Evolutionary conservation across 2,888 invertebrate genomes (phyloP).

Genomic region (Cenopis cana): DNA sequence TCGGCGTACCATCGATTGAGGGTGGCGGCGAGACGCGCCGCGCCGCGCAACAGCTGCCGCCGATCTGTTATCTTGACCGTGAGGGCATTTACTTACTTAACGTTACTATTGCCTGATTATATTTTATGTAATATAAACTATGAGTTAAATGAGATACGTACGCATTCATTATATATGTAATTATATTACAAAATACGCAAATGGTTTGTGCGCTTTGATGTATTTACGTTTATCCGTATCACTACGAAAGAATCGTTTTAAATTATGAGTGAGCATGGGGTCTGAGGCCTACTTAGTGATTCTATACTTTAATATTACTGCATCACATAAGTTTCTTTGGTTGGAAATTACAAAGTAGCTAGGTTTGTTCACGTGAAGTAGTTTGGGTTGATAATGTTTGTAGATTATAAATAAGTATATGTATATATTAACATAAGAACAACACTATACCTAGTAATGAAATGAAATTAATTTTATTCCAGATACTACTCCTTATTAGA

Average conservation of each 20-base stretch:
- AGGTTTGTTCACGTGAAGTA: conserved; percentile 21
- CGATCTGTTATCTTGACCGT: conserved; percentile 80
- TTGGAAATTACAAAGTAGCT: conserved; percentile 21
- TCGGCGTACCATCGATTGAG: conserved; percentile 66
- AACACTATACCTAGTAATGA: too few species aligned
- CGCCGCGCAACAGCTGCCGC: conserved; percentile 77
- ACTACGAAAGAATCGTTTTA: conserved; percentile 21
- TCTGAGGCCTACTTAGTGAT: conserved; percentile 30
- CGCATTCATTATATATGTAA: conserved; percentile 23
- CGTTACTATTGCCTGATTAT: conserved; percentile 59
- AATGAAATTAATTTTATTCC: too few species aligned
- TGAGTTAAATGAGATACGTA: conserved; percentile 8
- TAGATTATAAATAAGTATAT: not conserved
- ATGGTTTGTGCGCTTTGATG: conserved; percentile 27
- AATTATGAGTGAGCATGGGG: conserved; percentile 20
- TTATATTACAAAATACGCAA: conserved; percentile 34
- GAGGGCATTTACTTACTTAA: conserved; percentile 67
- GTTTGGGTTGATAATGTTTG: conserved; percentile 22
- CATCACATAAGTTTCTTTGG: conserved; percentile 24
- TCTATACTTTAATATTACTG: conserved; percentile 30
- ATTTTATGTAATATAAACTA: conserved; percentile 43
- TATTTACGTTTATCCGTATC: conserved; percentile 27
- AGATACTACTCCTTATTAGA: too few species aligned
- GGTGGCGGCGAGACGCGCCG: conserved; percentile 69
- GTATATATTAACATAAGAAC: not conserved